Evolutionary conservation across 2,797 vertebrate species (phyloP).

Genomic region (Pantherophis alleghaniensis): DNA sequence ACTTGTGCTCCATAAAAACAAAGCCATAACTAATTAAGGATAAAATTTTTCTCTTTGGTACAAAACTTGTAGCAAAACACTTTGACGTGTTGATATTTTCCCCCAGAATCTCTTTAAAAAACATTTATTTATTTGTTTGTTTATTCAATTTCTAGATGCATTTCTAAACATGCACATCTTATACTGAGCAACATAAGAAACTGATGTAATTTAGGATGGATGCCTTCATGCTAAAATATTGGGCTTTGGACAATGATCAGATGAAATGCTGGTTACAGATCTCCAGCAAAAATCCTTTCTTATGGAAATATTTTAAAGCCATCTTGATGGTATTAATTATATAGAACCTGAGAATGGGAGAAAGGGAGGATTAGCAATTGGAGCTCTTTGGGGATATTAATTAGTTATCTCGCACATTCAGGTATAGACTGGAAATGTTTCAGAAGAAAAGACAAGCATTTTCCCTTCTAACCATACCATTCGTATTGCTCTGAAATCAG

Average conservation of each 20-base stretch:
- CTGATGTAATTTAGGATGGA: not conserved
- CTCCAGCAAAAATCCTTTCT: not conserved
- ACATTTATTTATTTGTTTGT: not conserved
- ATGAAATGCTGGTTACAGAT: not conserved
- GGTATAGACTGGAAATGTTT: not conserved
- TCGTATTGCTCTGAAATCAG: not conserved
- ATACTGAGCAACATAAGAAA: not conserved
- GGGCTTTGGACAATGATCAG: not conserved
- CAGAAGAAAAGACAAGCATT: not conserved
- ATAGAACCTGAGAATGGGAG: not conserved
- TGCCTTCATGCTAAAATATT: not conserved
- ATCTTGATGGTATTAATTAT: not conserved
- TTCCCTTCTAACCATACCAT: not conserved
- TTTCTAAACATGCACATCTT: constrained; percentile 6
- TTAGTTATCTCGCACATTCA: not conserved
- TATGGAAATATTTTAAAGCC: not conserved
- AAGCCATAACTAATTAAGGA: not conserved
- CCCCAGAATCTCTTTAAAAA: constrained; percentile 21
- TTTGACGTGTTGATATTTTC: constrained; percentile 20
- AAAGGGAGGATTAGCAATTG: not conserved
- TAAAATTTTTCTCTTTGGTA: constrained; percentile 17
- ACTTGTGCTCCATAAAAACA: not conserved
- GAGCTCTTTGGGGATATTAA: not conserved
- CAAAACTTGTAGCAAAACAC: not conserved
- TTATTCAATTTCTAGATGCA: not conserved